Base-by-base conservation (phyloP, 2,113 vertebrate genomes). In the Channa maculata region DNA sequence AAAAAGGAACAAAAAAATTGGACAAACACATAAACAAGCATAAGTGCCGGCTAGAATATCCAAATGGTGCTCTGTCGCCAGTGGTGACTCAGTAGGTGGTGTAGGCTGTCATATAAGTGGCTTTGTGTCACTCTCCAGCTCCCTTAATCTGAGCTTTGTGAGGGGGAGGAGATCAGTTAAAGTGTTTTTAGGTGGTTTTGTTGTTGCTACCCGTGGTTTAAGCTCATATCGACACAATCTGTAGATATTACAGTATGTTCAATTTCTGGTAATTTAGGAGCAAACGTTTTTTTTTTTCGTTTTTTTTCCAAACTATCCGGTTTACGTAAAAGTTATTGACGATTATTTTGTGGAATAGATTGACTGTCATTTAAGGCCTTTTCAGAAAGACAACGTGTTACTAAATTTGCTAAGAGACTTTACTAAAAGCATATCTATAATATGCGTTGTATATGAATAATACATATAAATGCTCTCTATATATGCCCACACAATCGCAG, bases 81-180 rank as follows among this genome's bases (percentile, higher is more conserved):
- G 68, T 41, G 33, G 64, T 80, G 75, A 84, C 71, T 83, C 68
- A 75, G 49, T 2, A 41, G 74, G 52, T 2, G 45, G 77, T 77
- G 85, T 87, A 76, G 79, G 77, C 70, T 5, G 69, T 66, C 54
- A 65, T 49, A 79, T 82, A 86, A 88, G 85, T 63, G 81, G 77
- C 83, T 92, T 88, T 89, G 80, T 90, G 86, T 91, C 80, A 87
- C n/a, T 83, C 84, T 77, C 43, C 64, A 59, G 69, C 55, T 83
- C 49, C 64, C 68, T 68, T 89, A 89, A 91, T 91, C 85, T 74
- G 14, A 62, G 73, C 77, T 89, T 80, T 84, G 72, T 76, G 61
- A 72, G 49, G 75, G 69, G 58, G 67, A 45, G 65, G 69, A 74
- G 66, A 63, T 37, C 52, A 49, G 65, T 76, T 62, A 48, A 63